A percentile compares a stretch with the other conserved stretches of the same genome.
Evolutionary conservation across 2,113 vertebrate genomes (phyloP).

Genomic region (Potamarius usumacintae): DNA sequence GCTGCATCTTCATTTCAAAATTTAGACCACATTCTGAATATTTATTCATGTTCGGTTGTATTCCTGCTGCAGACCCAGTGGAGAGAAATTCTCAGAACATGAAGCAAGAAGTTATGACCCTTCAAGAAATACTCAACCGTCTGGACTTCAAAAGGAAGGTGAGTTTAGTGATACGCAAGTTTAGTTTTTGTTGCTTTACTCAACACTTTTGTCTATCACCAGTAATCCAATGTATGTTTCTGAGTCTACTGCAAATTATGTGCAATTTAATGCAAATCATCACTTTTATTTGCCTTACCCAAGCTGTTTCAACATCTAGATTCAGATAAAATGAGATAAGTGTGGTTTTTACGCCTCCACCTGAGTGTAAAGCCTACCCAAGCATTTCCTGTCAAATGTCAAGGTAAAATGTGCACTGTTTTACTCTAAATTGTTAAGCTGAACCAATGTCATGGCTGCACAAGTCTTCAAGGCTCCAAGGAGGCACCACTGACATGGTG

Average conservation of each 20-base stretch:
- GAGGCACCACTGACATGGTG: not conserved
- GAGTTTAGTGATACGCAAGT: constrained; percentile 16
- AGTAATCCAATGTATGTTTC: not conserved
- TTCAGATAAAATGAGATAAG: not conserved
- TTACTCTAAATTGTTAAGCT: not conserved
- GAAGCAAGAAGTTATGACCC: constrained; percentile 86
- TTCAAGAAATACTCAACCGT: constrained; percentile 94
- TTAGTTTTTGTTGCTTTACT: not conserved
- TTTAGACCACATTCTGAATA: not conserved
- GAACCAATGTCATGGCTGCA: not conserved
- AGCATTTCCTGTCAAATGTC: constrained; percentile 26
- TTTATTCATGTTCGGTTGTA: not conserved
- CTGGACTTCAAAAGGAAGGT: constrained; percentile 96
- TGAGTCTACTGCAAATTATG: not conserved
- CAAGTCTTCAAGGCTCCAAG: not conserved
- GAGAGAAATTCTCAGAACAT: constrained; percentile 82
- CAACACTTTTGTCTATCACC: not conserved
- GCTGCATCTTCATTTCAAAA: not conserved
- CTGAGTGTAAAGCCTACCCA: not conserved
- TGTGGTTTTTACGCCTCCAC: constrained; percentile 17
- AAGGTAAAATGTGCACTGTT: not conserved
- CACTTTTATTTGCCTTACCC: not conserved
- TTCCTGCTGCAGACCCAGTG: constrained; percentile 72
- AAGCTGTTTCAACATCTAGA: not conserved
- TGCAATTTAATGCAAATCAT: not conserved